Evolutionary conservation across 2,113 vertebrate species (phyloP).

Genomic region (Austrofundulus limnaeus): DNA sequence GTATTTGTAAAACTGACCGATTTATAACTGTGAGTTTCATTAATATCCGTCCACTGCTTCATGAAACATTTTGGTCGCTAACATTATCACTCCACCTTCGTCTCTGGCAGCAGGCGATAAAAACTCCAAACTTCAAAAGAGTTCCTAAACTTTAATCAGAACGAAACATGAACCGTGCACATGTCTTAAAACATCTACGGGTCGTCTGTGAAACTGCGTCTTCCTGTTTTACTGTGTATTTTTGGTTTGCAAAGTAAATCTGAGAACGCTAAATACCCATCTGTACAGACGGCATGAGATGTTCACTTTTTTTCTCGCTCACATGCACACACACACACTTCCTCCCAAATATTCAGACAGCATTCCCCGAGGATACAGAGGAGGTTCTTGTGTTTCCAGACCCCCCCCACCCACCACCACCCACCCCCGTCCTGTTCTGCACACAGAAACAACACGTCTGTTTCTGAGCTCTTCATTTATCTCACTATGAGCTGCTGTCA

Average conservation of each 20-base stretch:
- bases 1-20: no score
- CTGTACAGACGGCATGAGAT: neutral
- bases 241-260: slow-evolving; percentile 9
- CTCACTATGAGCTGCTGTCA: slow-evolving; percentile 31
- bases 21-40: no score
- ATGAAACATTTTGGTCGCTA: no score
- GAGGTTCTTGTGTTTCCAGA: slow-evolving; percentile 51
- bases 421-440: slow-evolving; percentile 10
- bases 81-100: no score
- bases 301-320: neutral
- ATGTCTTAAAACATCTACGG: no score
- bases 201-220: neutral
- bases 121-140: no score
- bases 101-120: no score
- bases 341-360: slow-evolving; percentile 28
- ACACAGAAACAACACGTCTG: slow-evolving; percentile 42
- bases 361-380: slow-evolving; percentile 65
- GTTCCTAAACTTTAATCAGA: no score
- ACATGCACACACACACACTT: slow-evolving; percentile 23
- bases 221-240: slow-evolving; percentile 69
- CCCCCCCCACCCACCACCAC: slow-evolving; percentile 26
- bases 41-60: no score
- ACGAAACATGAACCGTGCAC: no score
- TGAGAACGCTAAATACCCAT: slow-evolving; percentile 1
- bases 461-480: slow-evolving; percentile 26